Evolutionary conservation across 1,140 invertebrate species (phyloP), one percentile per base, ranked within the genome.

Genomic region (Dysdera silvatica): DNA sequence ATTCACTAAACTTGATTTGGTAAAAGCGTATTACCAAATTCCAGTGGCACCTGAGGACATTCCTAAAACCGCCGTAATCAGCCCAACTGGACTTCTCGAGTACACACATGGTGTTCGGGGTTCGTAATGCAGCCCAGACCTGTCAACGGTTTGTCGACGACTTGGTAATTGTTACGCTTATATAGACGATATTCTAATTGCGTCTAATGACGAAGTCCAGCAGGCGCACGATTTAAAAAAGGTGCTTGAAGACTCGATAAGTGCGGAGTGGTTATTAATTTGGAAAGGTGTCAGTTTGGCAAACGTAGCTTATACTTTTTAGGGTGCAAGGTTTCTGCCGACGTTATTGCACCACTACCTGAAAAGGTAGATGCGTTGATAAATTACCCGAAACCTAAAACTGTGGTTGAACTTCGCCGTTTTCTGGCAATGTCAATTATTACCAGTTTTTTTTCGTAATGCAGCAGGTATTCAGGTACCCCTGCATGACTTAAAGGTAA

Each of bases 381-480:
- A 33, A 2, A 56, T 8, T 63, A 65, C 2, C 69, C 71, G 55
- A 28, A 52, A 75, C 77, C 3, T 56, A 24, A n/a, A 32, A 70
- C 76, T 55, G 52, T 71, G 23, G 65, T 67, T 14, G 57, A 75
- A 61, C 37, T 78, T 5, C 65, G 71, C 33, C 52, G 69, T 7
- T 77, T 75, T 63, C 23, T 75, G 8, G 77, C 74, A 2, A 49
- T 76, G 18, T 53, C 77, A 3, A 77, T 76, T 73, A 67, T 79
- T 78, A 40, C 2, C 6, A 23, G 6, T 35, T 1, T 55, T 58
- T 23, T 12, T 69, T 6, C 55, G 31, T 28, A 51, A 61, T 37
- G 45, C 20, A 43, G 59, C 54, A 35, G 20, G 35, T 3, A 23
- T 24, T 2, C 37, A 41, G 24, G 10, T 18, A n/a, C 14, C n/a